Base-by-base conservation (phyloP, 1,140 invertebrate species). In the Cotesia chilonis region DNA sequence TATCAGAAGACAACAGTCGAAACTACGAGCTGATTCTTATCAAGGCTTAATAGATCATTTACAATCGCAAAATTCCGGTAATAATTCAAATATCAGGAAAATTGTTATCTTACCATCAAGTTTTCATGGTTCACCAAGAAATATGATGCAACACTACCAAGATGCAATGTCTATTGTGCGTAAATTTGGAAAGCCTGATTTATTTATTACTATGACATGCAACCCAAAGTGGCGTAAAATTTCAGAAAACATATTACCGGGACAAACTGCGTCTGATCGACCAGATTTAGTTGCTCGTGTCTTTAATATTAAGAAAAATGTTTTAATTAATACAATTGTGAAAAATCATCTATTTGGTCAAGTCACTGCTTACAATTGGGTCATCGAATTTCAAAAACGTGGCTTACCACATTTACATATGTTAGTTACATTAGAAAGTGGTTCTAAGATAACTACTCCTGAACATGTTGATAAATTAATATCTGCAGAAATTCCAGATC, bases 131-230 rank as follows among this genome's bases (percentile, higher is more conserved):
- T 82, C 82, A 74, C 82, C 80, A 72, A 77, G 83, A 52, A 70
- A 86, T 75, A 84, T 86, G 84, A 81, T 85, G 47, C 79, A 87
- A 76, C 81, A 84, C 74, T 75, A 77, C 70, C 84, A 85, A 75
- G 83, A 86, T 78, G 77, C 74, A 76, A 87, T 81, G 79, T 78
- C 84, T 12, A 87, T 86, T 71, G 87, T 88, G 10, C 70, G 82
- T 57, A 59, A 81, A 71, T 85, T 81, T 74, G 84, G 84, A 68
- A 85, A 90, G 83, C 82, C 87, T 74, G 75, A 84, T 54, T 41
- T 63, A n/a, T 63, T 63, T 63, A 1, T 63, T 28, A 63, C 60
- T 47, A 47, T 47, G 41, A 5, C 5, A 47, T 47, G 41, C 9
- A 47, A 47, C 9, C 41, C 41, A 3, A 47, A 47, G 10, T 47